These are phyloP conservation scores for Limnothrissa miodon DNA, from an alignment of 2,113 vertebrate genomes.

Conservation along the genomic window DNA sequence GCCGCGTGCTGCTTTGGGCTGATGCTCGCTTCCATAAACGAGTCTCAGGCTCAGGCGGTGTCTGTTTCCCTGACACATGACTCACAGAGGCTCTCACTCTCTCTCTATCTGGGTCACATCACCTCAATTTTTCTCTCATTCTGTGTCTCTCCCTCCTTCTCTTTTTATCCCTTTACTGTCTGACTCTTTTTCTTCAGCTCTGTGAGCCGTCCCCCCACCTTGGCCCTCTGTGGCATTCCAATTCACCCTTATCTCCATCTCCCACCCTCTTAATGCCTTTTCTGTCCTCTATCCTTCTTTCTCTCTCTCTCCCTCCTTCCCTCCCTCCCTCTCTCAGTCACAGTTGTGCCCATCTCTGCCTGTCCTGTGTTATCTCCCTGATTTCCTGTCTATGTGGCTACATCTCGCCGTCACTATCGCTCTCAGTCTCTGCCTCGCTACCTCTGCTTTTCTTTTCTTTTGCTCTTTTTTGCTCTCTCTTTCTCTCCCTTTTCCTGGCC, in stretches of 20 bases:
- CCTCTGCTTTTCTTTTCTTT: not conserved
- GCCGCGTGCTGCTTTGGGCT: not conserved
- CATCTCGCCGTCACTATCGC: too few relatives aligned
- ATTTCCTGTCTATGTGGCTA: too few relatives aligned
- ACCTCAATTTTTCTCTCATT: constrained; percentile 13
- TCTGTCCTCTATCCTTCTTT: not conserved
- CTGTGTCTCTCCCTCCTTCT: not conserved
- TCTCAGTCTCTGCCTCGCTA: not conserved
- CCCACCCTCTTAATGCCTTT: not conserved
- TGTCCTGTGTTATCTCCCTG: too few relatives aligned
- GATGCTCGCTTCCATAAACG: not conserved
- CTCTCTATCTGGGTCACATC: constrained; percentile 43
- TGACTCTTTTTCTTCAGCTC: not conserved
- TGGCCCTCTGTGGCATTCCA: not conserved
- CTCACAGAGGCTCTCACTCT: not conserved
- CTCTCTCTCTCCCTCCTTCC: not conserved
- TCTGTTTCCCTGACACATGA: not conserved
- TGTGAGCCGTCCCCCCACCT: too few relatives aligned
- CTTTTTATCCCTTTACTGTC: not conserved
- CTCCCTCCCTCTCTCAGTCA: not conserved
- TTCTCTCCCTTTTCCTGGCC: not conserved
- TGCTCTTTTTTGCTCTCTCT: not conserved
- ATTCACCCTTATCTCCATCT: not conserved
- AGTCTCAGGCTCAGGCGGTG: not conserved
- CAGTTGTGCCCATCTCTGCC: too few relatives aligned